Percentiles rank a stretch among this genome's conserved stretches.
phyloP scores from a whole-genome alignment of 2,888 invertebrate genomes.

The Anthophora plumipes region DNA sequence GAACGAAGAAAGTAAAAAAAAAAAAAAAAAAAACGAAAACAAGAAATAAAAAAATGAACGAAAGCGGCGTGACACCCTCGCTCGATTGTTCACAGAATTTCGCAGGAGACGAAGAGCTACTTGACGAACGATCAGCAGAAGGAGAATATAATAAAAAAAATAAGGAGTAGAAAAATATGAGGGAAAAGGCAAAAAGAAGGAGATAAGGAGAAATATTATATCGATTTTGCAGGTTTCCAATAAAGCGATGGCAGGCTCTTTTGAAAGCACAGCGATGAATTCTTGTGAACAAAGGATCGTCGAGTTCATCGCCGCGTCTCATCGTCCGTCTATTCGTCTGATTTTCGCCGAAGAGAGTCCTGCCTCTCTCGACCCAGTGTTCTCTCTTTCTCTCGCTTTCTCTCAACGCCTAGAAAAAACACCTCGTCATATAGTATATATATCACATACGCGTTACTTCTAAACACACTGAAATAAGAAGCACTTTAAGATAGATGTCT shows the following conservation, averaged over 20 bases:
- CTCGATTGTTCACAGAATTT: constrained; percentile 71
- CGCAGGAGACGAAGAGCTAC: neutral
- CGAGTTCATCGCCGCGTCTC: constrained; percentile 49
- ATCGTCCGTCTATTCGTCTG: constrained; percentile 38
- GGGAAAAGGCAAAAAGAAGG: neutral
- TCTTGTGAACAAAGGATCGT: constrained; percentile 61
- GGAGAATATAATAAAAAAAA: neutral
- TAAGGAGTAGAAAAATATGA: neutral
- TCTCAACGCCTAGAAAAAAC: constrained; percentile 78
- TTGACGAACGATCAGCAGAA: neutral
- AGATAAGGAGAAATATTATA: neutral
- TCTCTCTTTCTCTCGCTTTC: constrained; percentile 15
- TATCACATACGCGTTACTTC: constrained; percentile 85
- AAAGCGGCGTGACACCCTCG: constrained; percentile 32
- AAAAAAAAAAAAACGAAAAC: neutral
- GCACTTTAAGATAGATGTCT: constrained; percentile 85
- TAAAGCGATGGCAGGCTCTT: neutral
- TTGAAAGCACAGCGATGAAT: constrained; percentile 33
- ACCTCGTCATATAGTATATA: constrained; percentile 84
- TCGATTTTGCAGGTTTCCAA: neutral
- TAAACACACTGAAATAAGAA: constrained; percentile 85
- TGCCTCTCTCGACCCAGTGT: constrained; percentile 3
- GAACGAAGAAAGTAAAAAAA: neutral
- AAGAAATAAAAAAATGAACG: constrained; percentile 5
- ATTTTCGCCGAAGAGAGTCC: constrained; percentile 57